Percentiles rank a stretch among this genome's conserved stretches.
Conservation (phyloP, 2,797 vertebrate species). For the Poecilia wingei region DNA sequence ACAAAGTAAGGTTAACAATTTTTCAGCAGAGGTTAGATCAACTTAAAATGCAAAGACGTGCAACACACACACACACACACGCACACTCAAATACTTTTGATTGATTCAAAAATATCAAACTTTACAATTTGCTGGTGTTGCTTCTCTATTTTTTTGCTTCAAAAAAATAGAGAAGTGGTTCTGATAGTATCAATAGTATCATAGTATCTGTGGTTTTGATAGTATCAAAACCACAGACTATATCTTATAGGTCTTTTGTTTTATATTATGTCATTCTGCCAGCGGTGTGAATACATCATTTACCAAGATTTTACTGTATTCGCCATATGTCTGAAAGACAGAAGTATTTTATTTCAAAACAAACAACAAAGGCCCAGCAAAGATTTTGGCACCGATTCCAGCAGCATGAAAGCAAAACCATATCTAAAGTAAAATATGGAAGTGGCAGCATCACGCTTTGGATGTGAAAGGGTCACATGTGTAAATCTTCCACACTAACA, state of each 20-base stretch:
- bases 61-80: too few species aligned
- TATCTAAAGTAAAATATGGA: not conserved
- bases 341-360: not conserved
- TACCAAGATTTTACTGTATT: not conserved
- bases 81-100: not conserved
- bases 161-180: too few species aligned
- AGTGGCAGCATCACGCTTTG: not conserved
- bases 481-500: not conserved
- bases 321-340: not conserved
- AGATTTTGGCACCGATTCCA: not conserved
- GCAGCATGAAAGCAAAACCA: not conserved
- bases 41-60: not conserved
- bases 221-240: not conserved
- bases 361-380: not conserved
- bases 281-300: not conserved
- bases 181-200: too few species aligned
- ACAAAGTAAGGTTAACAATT: not conserved
- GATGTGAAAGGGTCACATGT: not conserved
- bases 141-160: not conserved
- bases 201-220: too few species aligned
- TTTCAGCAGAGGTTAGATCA: not conserved
- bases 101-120: not conserved
- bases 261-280: not conserved
- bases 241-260: not conserved
- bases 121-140: not conserved